Base-by-base conservation (phyloP, 2,113 vertebrate genomes). In the Callipepla californica region DNA sequence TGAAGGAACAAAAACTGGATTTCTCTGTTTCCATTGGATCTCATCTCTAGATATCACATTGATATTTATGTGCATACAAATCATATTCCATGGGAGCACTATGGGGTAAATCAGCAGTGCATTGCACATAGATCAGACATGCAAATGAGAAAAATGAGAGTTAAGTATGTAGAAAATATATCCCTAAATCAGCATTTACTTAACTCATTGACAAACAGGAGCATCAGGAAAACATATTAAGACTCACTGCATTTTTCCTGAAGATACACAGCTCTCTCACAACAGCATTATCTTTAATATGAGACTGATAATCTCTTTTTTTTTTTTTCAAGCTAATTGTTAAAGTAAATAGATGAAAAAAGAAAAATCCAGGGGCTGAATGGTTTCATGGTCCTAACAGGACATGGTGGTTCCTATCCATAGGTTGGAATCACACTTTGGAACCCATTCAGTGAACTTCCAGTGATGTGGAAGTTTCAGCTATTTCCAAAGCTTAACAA, bases 1-100 rank as follows among this genome's bases (percentile, higher is more conserved):
- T 92, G 83, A 95, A 58, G 68, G 92, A 96, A 96, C 70, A 92
- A 95, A 95, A 85, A 80, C 62, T 85, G 90, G 55, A 80, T 96
- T 97, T 97, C 95, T 95, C 90, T 88, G 36, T 93, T 97, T 96
- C 85, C 30, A 92, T 62, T 95, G 86, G 45, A 86, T 95, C 96
- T 97, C 30, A 86, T 86, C 90, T 97, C 87, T 92, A 80, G 90
- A 67, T 95, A 92, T 76, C 91, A 79, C 76, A 73, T 36, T 93
- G 94, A 80, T 95, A 89, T 95, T 96, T 81, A 83, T 91, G 62
- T 96, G 94, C 89, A 95, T 96, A 95, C 73, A 94, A 90, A 96
- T 97, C 91, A 81, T 91, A 90, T 96, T 96, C 78, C 68, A n/a
- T 83, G 65, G 89, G 85, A 95, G 87, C 59, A 78, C 77, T 91